phyloP scores from a whole-genome alignment of 2,113 vertebrate species.

The Pipa parva region DNA sequence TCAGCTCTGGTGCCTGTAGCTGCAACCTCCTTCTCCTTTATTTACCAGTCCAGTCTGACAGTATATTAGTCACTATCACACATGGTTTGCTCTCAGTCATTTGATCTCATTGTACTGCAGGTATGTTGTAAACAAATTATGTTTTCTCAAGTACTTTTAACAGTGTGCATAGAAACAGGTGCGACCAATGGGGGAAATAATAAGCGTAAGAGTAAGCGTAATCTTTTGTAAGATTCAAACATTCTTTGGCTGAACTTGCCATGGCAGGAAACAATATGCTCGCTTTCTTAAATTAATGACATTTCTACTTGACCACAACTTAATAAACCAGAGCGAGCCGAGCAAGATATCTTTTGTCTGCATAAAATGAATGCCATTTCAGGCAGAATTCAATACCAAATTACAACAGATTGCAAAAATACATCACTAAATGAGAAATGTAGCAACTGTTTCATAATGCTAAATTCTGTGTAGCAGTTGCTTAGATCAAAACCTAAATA shows the following conservation, averaged over 20 bases:
- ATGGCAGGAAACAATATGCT: constrained; percentile 44
- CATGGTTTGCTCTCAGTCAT: constrained; percentile 22
- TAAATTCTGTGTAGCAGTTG: constrained; percentile 44
- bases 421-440: constrained; percentile 50
- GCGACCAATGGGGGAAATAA: constrained; percentile 33
- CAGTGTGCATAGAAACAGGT: constrained; percentile 13
- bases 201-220: constrained; percentile 21
- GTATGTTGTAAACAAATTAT: constrained; percentile 29
- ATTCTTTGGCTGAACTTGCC: constrained; percentile 33
- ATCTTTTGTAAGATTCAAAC: constrained; percentile 43
- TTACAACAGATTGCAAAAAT: constrained; percentile 38
- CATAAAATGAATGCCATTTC: constrained; percentile 55
- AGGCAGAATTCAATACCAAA: constrained; percentile 52
- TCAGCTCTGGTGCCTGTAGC: no score
- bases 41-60: constrained; percentile 18
- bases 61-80: constrained; percentile 19
- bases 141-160: constrained; percentile 41
- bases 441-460: constrained; percentile 45
- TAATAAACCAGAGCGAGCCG: constrained; percentile 53
- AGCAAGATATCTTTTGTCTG: constrained; percentile 51
- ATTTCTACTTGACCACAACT: constrained; percentile 54
- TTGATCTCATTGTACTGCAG: constrained; percentile 19
- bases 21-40: no score
- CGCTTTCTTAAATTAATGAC: constrained; percentile 49
- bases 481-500: constrained; percentile 48